These are phyloP conservation scores for Zygothrica quintamaculata DNA, from an alignment of 2,888 invertebrate genomes.

Conservation along the genomic window DNA sequence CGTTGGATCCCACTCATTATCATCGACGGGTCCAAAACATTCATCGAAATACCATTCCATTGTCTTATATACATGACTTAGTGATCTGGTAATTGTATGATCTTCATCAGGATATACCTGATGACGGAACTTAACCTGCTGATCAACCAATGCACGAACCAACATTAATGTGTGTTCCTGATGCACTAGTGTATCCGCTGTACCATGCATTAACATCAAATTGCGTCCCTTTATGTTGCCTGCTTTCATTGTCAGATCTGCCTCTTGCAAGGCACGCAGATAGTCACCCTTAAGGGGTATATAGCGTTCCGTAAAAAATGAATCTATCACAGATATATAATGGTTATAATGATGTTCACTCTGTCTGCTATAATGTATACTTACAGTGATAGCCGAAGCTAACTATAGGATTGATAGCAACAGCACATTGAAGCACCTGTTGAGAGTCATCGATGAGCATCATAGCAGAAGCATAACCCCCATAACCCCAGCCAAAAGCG, in stretches of 20 bases:
- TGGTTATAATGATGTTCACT: background rate
- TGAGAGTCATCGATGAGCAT: conserved; percentile 91
- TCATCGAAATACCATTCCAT: conserved; percentile 95
- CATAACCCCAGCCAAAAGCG: conserved; percentile 94
- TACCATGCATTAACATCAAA: conserved; percentile 91
- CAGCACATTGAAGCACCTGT: conserved; percentile 92
- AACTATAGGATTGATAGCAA: conserved; percentile 94
- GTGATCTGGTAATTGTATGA: conserved; percentile 90
- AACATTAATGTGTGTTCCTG: conserved; percentile 94
- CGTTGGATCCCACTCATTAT: conserved; percentile 89
- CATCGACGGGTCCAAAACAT: conserved; percentile 90
- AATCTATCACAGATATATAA: conserved; percentile 86
- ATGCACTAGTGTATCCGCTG: conserved; percentile 93
- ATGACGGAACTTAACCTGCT: conserved; percentile 92
- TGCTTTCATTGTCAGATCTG: conserved; percentile 92
- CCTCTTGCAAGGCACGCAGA: conserved; percentile 89
- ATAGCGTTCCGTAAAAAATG: conserved; percentile 95
- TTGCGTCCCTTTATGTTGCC: conserved; percentile 89
- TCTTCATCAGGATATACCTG: conserved; percentile 95
- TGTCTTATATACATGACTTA: conserved; percentile 91
- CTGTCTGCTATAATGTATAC: conserved; percentile 63
- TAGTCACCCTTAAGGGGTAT: conserved; percentile 91
- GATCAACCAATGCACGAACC: conserved; percentile 92
- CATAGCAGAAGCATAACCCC: conserved; percentile 93
- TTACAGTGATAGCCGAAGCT: conserved; percentile 92